Evolutionary conservation across 2,888 invertebrate species (phyloP).

Genomic region (Epiblema foenella): DNA sequence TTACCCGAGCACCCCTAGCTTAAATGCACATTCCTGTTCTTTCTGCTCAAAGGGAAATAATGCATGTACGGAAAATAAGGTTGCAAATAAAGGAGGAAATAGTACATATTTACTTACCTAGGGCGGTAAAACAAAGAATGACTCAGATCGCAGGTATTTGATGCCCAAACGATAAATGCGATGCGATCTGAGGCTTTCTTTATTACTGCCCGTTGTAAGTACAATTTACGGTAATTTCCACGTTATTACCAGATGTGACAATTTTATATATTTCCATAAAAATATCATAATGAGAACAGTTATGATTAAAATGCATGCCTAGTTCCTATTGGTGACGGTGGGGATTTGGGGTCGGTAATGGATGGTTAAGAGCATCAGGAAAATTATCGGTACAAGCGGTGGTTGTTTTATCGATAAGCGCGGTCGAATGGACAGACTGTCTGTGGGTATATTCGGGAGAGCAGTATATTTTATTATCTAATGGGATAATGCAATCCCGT

Average conservation of each 20-base stretch:
- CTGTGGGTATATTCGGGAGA: too few relatives aligned
- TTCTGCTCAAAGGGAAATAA: slow-evolving; percentile 13
- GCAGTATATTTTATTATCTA: too few relatives aligned
- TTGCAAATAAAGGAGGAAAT: not conserved
- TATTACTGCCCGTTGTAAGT: too few relatives aligned
- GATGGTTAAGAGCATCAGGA: not conserved
- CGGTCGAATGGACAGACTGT: not conserved
- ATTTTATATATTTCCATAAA: too few relatives aligned
- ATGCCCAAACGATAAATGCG: too few relatives aligned
- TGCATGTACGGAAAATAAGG: slow-evolving; percentile 5
- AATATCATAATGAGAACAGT: not conserved
- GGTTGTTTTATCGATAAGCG: not conserved
- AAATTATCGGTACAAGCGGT: not conserved
- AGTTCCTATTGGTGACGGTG: not conserved
- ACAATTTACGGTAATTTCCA: too few relatives aligned
- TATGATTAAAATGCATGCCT: not conserved
- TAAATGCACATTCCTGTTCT: not conserved
- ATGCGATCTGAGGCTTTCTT: too few relatives aligned
- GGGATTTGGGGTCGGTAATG: not conserved
- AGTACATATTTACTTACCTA: not conserved
- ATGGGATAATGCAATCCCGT: too few relatives aligned
- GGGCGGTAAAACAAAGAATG: too few relatives aligned
- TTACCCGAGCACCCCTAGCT: not conserved
- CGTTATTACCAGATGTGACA: too few relatives aligned
- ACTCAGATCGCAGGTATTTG: too few relatives aligned